Evolutionary conservation across 2,113 vertebrate genomes (phyloP).

Genomic region (Gymnogyps californianus): DNA sequence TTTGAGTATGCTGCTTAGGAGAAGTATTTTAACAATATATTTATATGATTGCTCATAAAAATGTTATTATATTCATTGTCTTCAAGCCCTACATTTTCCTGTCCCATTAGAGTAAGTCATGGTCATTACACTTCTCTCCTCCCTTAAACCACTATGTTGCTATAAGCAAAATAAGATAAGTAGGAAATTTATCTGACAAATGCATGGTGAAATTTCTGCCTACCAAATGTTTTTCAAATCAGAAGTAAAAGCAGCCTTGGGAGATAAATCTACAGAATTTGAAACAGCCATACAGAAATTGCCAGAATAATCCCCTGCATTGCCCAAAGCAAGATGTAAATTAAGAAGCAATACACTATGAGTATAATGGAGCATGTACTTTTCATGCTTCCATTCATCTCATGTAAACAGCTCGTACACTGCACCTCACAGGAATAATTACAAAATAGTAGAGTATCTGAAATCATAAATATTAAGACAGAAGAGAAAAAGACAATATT

Average conservation of each 20-base stretch:
- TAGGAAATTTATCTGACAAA: conserved; percentile 67
- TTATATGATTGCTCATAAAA: conserved; percentile 60
- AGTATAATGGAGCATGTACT: conserved; percentile 67
- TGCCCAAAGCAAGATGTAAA: conserved; percentile 72
- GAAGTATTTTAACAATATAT: conserved; percentile 34
- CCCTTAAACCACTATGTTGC: conserved; percentile 15
- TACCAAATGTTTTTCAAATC: conserved; percentile 64
- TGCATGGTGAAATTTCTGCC: conserved; percentile 48
- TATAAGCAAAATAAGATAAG: conserved; percentile 60
- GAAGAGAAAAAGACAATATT: not conserved
- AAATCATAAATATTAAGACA: conserved; percentile 41
- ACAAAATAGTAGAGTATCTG: conserved; percentile 3
- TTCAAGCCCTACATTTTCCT: conserved; percentile 44
- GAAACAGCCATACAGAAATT: conserved; percentile 60
- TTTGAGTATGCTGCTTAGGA: conserved; percentile 31
- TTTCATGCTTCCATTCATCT: conserved; percentile 72
- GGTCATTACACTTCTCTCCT: conserved; percentile 28
- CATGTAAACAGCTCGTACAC: conserved; percentile 58
- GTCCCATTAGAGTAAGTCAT: conserved; percentile 59
- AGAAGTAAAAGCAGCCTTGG: conserved; percentile 57
- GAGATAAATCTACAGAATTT: conserved; percentile 64
- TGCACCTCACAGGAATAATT: conserved; percentile 64
- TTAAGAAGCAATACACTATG: conserved; percentile 70
- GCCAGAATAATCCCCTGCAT: conserved; percentile 51
- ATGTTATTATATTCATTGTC: conserved; percentile 54